Base-by-base conservation (phyloP, 2,888 invertebrate species). In the Coleophora deauratella region DNA sequence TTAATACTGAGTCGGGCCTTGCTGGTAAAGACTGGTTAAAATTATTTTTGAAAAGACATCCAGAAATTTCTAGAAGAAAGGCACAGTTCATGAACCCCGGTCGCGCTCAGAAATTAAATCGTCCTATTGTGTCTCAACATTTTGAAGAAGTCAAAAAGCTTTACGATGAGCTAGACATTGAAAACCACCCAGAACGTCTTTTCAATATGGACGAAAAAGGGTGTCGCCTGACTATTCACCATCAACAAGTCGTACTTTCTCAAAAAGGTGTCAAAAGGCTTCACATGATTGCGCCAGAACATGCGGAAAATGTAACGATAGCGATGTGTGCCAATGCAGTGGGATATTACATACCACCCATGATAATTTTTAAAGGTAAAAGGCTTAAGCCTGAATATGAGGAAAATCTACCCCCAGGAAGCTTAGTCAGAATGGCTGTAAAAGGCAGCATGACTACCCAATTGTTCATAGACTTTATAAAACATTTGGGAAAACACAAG, bases 71-170 rank as follows among this genome's bases (percentile, higher is more conserved):
- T n/a, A 35, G 15, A 40, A 44, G 49, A 49, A 52, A 55, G 38
- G 55, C 54, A 8, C 55, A 57, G 33, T 49, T 54, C 21, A 53
- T 57, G 54, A 58, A 55, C 43, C 49, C 53, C 3, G 55, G 48
- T n/a, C 45, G 55, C 39, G 55, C 54, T 9, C 52, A 55, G 52
- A 57, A 55, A 15, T 41, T 55, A 1, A 59, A 59, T 47, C 52
- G 50, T 44, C 45, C 44, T 42, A 51, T 52, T 15, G 52, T 54
- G 7, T 37, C 49, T 33, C 45, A 54, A 11, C 50, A 56, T 14
- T 56, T 54, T 27, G n/a, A 45, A 38, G 49, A 31, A 38, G 11
- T 51, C 28, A 44, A 15, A 14, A 44, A 46, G 12, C 9, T 51
- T 7, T 47, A 49, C 27, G 48, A 50, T 31, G 41, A 50, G 39